Percentiles rank a stretch among this genome's conserved stretches.
phyloP scores from a whole-genome alignment of 1,140 invertebrate genomes.

The Amphibalanus amphitrite region DNA sequence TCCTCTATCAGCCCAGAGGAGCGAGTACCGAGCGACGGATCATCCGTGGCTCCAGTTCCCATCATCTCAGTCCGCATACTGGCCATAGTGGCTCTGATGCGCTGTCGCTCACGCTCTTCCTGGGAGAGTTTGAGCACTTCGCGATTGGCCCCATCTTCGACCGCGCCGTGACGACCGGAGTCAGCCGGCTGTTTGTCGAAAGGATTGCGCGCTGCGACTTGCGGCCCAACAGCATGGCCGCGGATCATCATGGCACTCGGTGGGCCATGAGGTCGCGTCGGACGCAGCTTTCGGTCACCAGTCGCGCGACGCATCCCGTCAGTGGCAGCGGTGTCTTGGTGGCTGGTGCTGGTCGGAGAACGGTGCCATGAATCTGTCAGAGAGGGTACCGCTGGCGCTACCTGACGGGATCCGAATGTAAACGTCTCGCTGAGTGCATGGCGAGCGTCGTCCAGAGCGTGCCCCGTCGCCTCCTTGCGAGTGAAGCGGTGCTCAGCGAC shows the following conservation, averaged over 20 bases:
- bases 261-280: too few species aligned
- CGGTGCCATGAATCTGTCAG: background rate
- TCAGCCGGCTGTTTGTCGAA: background rate
- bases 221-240: background rate
- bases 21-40: too few species aligned
- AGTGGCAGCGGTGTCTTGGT: background rate
- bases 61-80: background rate
- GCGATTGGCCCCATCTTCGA: background rate
- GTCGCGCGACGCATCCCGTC: background rate
- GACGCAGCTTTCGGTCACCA: background rate
- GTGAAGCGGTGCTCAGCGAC: background rate
- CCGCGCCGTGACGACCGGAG: background rate
- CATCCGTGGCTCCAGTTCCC: background rate
- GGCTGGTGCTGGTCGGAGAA: background rate
- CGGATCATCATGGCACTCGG: background rate
- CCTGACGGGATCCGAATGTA: background rate
- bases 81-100: background rate
- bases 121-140: background rate
- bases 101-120: background rate
- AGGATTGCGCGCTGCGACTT: too few species aligned
- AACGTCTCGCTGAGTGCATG: background rate
- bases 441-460: background rate
- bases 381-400: too few species aligned
- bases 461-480: background rate
- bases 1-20: background rate